These are phyloP conservation scores for Actinernus sp. DNA, from an alignment of 92 coral and sea anemone genomes.

Conservation along the genomic window DNA sequence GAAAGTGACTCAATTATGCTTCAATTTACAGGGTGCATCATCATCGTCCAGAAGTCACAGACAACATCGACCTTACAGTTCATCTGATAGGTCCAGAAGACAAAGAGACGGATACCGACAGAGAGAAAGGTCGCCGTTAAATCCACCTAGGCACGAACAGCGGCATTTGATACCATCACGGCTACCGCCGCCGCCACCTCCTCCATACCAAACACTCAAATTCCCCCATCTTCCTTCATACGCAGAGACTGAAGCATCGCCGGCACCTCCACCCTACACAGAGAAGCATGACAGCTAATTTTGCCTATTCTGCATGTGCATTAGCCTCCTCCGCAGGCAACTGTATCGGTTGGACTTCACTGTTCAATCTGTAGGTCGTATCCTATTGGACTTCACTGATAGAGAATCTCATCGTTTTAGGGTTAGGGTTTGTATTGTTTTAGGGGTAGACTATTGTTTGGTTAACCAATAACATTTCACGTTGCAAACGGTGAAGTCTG, in stretches of 20 bases:
- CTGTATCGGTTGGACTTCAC: too few species aligned
- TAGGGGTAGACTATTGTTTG: too few species aligned
- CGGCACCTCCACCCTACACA: slow-evolving; percentile 79
- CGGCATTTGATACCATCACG: slow-evolving; percentile 32
- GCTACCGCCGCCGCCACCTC: slow-evolving; percentile 65
- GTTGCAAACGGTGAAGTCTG: too few species aligned
- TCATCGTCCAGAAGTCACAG: slow-evolving; percentile 39
- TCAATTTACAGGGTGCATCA: slow-evolving; percentile 32
- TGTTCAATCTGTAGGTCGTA: too few species aligned
- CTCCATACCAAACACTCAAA: slow-evolving; percentile 66
- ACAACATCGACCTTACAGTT: slow-evolving; percentile 41
- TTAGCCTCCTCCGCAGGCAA: too few species aligned
- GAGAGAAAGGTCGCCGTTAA: slow-evolving; percentile 13
- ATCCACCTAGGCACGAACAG: slow-evolving; percentile 7
- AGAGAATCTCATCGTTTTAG: too few species aligned
- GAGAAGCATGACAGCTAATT: slow-evolving; percentile 18
- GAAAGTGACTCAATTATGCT: too few species aligned
- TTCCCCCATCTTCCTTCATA: slow-evolving; percentile 78
- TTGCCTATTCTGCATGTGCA: too few species aligned
- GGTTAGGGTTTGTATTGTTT: too few species aligned
- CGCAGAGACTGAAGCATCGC: slow-evolving; percentile 57
- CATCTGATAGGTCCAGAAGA: slow-evolving; percentile 34
- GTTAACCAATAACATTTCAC: too few species aligned
- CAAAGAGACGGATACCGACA: slow-evolving; percentile 19
- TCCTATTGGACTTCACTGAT: too few species aligned